Evolutionary conservation across 1,140 invertebrate species (phyloP).

Genomic region (Lysiphlebus fabarum): DNA sequence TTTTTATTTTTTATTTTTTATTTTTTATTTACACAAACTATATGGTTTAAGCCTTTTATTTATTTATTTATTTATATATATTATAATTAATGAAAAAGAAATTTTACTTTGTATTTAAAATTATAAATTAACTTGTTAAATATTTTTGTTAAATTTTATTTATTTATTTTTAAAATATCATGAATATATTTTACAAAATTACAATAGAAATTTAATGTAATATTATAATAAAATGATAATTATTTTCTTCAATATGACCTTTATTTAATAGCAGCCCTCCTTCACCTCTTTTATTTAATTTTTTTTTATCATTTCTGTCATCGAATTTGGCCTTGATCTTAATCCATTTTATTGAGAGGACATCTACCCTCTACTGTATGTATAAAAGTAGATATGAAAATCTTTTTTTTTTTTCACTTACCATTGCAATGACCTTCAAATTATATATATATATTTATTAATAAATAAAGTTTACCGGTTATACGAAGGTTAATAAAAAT

Average conservation of each 20-base stretch:
- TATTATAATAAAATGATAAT: background rate
- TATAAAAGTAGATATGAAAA: background rate
- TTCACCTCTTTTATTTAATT: conserved; percentile 12
- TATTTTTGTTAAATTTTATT: too few relatives aligned
- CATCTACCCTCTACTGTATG: conserved; percentile 4
- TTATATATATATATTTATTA: background rate
- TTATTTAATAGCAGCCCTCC: background rate
- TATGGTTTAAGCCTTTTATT: too few relatives aligned
- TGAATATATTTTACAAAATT: too few relatives aligned
- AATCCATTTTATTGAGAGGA: conserved; percentile 17
- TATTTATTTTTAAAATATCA: too few relatives aligned
- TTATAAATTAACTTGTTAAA: too few relatives aligned
- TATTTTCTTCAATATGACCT: conserved; percentile 4
- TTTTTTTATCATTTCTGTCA: background rate
- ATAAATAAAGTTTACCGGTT: background rate
- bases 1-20: conserved; percentile 10
- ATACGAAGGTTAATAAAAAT: background rate
- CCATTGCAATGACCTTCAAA: too few relatives aligned
- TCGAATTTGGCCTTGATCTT: conserved; percentile 22
- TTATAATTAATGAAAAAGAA: too few relatives aligned
- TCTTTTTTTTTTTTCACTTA: conserved; percentile 5
- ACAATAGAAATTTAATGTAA: too few relatives aligned
- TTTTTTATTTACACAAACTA: background rate
- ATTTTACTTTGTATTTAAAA: too few relatives aligned
- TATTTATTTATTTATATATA: too few relatives aligned